Conservation (phyloP, 2,888 invertebrate genomes). For the Synanthedon andrenaeformis region DNA sequence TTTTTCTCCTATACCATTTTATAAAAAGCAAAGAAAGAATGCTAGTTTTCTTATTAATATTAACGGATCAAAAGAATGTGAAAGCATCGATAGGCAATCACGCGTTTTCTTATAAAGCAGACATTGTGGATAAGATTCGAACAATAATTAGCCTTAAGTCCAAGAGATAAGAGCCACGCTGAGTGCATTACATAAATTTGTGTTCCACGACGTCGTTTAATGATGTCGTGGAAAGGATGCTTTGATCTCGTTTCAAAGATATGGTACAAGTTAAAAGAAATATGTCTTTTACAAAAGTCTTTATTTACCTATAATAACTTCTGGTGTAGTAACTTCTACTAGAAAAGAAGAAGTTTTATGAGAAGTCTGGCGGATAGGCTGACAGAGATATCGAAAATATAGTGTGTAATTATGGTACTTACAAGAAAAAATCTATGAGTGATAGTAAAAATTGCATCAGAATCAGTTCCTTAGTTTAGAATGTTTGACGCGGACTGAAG, state of each 20-base stretch:
- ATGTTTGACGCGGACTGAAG: too few species aligned
- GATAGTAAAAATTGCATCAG: too few species aligned
- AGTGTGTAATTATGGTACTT: too few species aligned
- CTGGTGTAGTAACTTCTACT: too few species aligned
- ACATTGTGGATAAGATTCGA: slow-evolving; percentile 2
- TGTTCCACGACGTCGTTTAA: slow-evolving; percentile 43
- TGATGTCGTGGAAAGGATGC: slow-evolving; percentile 49
- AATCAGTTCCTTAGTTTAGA: too few species aligned
- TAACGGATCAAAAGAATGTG: slow-evolving; percentile 18
- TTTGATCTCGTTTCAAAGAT: slow-evolving; percentile 40
- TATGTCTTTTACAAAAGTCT: not conserved
- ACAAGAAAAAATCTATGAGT: too few species aligned
- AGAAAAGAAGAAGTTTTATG: too few species aligned
- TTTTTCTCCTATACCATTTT: too few species aligned
- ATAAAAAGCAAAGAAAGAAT: not conserved
- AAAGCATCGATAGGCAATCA: slow-evolving; percentile 25
- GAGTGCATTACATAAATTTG: slow-evolving; percentile 14
- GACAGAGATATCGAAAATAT: too few species aligned
- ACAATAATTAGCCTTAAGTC: slow-evolving; percentile 9
- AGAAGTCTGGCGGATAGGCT: too few species aligned
- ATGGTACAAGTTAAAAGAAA: slow-evolving; percentile 16
- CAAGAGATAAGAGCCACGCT: slow-evolving; percentile 6
- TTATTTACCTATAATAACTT: too few species aligned
- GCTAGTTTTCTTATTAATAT: slow-evolving; percentile 7
- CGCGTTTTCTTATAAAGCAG: slow-evolving; percentile 18